phyloP scores from a whole-genome alignment of 1,140 invertebrate species.

The Meloidogyne floridensis region DNA sequence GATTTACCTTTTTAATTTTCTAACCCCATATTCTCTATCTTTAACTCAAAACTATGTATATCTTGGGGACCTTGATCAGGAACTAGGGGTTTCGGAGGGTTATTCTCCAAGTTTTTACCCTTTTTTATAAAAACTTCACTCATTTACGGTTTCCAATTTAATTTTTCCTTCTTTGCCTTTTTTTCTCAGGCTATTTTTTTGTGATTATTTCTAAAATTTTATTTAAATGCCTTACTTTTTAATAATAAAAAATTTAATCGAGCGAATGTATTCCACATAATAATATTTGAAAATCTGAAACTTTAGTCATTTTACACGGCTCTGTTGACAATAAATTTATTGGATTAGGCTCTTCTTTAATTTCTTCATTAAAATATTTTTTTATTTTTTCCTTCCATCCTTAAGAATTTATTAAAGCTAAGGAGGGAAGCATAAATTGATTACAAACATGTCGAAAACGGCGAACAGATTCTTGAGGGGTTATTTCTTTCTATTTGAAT shows the following conservation, averaged over 20 bases:
- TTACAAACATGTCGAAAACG: slow-evolving; percentile 39
- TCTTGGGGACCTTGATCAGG: no score
- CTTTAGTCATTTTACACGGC: slow-evolving; percentile 22
- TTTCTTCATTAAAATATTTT: slow-evolving; percentile 21
- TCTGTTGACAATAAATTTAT: slow-evolving; percentile 22
- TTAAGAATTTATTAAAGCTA: slow-evolving; percentile 23
- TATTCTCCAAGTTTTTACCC: no score
- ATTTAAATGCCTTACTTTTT: no score
- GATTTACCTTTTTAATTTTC: no score
- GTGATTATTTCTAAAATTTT: no score
- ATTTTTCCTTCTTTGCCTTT: no score
- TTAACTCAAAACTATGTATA: no score
- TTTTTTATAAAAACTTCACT: no score
- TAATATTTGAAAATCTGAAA: slow-evolving; percentile 13
- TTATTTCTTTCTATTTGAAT: slow-evolving; percentile 14
- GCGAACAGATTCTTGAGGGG: not conserved
- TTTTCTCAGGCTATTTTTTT: no score
- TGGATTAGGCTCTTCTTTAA: slow-evolving; percentile 29
- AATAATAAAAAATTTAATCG: slow-evolving; percentile 16
- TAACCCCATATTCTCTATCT: no score
- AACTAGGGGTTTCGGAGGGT: no score
- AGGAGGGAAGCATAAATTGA: slow-evolving; percentile 40
- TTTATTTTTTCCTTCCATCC: slow-evolving; percentile 13
- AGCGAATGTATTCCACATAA: slow-evolving; percentile 23
- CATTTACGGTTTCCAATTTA: no score